These are phyloP conservation scores for Marcusenius ussheri DNA, from an alignment of 2,113 vertebrate species.

Conservation along the genomic window DNA sequence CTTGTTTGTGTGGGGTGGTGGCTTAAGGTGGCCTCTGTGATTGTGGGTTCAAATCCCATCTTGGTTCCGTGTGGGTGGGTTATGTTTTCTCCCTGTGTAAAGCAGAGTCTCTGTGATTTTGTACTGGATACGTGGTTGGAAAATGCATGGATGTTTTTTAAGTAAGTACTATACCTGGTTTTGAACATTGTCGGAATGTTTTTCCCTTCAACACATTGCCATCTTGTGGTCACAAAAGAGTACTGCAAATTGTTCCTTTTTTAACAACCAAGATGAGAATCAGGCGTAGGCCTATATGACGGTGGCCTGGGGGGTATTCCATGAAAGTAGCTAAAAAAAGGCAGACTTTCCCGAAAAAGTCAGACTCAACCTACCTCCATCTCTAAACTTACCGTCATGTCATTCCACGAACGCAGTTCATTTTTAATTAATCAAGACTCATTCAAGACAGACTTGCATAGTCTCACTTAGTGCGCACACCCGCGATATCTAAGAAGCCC, in stretches of 20 bases:
- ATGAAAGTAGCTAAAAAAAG: too few relatives aligned
- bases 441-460: too few relatives aligned
- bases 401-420: too few relatives aligned
- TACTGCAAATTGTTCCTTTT: neutral
- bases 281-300: neutral
- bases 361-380: too few relatives aligned
- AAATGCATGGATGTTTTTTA: neutral
- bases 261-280: neutral
- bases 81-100: neutral
- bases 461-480: too few relatives aligned
- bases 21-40: neutral
- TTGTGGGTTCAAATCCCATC: neutral
- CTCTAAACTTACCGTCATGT: too few relatives aligned
- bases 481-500: too few relatives aligned
- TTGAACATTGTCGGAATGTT: neutral
- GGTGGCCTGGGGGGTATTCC: too few relatives aligned
- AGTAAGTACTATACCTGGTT: neutral
- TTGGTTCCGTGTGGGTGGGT: neutral
- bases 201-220: neutral
- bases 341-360: too few relatives aligned
- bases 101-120: neutral
- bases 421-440: too few relatives aligned
- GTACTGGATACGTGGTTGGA: neutral
- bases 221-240: neutral
- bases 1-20: neutral